A percentile compares a stretch with the other conserved stretches of the same genome.
phyloP scores from a whole-genome alignment of 1,140 invertebrate genomes.

The Macrobrachium nipponense region DNA sequence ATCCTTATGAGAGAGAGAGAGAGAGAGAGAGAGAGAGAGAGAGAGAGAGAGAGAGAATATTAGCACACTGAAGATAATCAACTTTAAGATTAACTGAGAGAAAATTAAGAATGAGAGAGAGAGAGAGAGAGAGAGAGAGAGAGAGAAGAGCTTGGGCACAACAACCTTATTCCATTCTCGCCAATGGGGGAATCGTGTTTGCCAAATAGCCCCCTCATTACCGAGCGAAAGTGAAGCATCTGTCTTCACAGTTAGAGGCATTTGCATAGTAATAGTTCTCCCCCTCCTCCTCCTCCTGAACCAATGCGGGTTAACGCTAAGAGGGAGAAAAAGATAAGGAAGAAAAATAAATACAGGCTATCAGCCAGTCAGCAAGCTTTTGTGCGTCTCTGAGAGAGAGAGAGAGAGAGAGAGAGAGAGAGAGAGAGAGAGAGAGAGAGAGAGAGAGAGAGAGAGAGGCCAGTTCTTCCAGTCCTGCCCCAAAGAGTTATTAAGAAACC shows the following conservation, averaged over 20 bases:
- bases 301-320: background rate
- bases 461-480: too few relatives aligned
- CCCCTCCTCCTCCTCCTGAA: background rate
- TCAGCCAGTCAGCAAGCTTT: background rate
- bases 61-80: background rate
- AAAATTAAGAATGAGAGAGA: background rate
- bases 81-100: background rate
- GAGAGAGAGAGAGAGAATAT: slow-evolving; percentile 13
- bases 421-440: slow-evolving; percentile 33
- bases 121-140: background rate
- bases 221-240: too few relatives aligned
- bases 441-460: background rate
- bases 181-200: too few relatives aligned
- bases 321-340: background rate
- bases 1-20: background rate
- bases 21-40: slow-evolving; percentile 10
- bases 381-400: background rate
- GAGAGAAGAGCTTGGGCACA: too few relatives aligned
- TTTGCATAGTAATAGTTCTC: too few relatives aligned
- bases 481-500: too few relatives aligned
- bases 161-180: too few relatives aligned
- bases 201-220: too few relatives aligned
- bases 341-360: too few relatives aligned
- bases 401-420: slow-evolving; percentile 27
- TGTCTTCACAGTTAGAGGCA: too few relatives aligned